These are phyloP conservation scores for Tetranychus piercei DNA, from an alignment of 2,888 invertebrate species.

Conservation along the genomic window DNA sequence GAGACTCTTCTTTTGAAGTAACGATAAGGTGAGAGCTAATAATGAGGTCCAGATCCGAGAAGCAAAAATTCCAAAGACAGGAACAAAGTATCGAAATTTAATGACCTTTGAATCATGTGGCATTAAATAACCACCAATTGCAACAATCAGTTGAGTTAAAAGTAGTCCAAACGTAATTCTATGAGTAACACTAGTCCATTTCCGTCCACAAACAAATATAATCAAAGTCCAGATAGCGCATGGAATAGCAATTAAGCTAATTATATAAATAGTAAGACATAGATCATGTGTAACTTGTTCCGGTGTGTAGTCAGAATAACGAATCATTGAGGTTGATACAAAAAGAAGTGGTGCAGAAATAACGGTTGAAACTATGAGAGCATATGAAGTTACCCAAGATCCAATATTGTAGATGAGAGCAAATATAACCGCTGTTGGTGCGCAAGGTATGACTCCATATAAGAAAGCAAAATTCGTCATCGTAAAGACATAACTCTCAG, in stretches of 20 bases:
- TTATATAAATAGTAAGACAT: slow-evolving; percentile 21
- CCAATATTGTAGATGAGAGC: slow-evolving; percentile 68
- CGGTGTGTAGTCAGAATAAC: slow-evolving; percentile 19
- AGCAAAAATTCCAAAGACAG: slow-evolving; percentile 29
- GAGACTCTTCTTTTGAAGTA: slow-evolving; percentile 51
- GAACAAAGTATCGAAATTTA: slow-evolving; percentile 22
- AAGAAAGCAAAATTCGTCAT: slow-evolving; percentile 80
- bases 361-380: slow-evolving; percentile 80
- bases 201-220: slow-evolving; percentile 22
- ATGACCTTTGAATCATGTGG: slow-evolving; percentile 6
- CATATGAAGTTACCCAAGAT: slow-evolving; percentile 27
- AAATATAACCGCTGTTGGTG: slow-evolving; percentile 87
- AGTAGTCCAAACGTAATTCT: slow-evolving; percentile 23
- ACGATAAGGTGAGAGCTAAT: slow-evolving; percentile 30
- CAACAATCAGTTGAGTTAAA: slow-evolving; percentile 23
- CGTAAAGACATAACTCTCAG: slow-evolving; percentile 55
- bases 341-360: slow-evolving; percentile 87
- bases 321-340: slow-evolving; percentile 48
- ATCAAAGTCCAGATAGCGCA: slow-evolving; percentile 22
- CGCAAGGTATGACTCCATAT: slow-evolving; percentile 86
- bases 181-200: slow-evolving; percentile 25
- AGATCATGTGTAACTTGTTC: slow-evolving; percentile 21
- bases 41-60: slow-evolving; percentile 31
- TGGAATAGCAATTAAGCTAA: slow-evolving; percentile 21
- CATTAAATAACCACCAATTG: slow-evolving; percentile 24